Evolutionary conservation across 2,888 invertebrate species (phyloP).

Genomic region (Electrophaes corylata): DNA sequence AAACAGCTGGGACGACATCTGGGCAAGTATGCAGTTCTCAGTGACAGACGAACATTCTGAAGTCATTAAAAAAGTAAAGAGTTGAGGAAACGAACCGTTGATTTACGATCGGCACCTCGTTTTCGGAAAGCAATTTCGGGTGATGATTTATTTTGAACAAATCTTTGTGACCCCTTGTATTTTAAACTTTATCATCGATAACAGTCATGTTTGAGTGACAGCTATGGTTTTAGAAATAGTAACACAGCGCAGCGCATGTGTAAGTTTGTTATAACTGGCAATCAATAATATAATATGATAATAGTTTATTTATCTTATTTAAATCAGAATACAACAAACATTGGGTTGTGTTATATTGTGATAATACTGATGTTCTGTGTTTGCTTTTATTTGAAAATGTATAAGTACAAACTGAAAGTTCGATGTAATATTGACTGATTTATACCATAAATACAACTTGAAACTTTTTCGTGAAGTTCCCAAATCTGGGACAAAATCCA

Average conservation of each 20-base stretch:
- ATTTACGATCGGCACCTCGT: constrained; percentile 55
- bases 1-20: constrained; percentile 76
- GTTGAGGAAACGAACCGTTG: constrained; percentile 57
- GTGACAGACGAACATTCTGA: constrained; percentile 46
- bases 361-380: no score
- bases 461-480: no score
- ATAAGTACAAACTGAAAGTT: no score
- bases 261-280: no score
- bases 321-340: no score
- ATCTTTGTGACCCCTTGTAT: constrained; percentile 35
- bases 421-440: no score
- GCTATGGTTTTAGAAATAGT: constrained; percentile 6
- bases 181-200: constrained; percentile 16
- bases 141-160: constrained; percentile 34
- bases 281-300: no score
- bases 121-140: constrained; percentile 35
- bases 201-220: constrained; percentile 6
- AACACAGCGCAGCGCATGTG: neutral
- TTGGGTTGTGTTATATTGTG: no score
- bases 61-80: constrained; percentile 61
- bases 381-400: no score
- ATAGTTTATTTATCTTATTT: no score
- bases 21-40: constrained; percentile 43
- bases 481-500: constrained; percentile 30
- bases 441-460: no score